phyloP scores from a whole-genome alignment of 92 coral and sea anemone species.

The Phenganax marumi region DNA sequence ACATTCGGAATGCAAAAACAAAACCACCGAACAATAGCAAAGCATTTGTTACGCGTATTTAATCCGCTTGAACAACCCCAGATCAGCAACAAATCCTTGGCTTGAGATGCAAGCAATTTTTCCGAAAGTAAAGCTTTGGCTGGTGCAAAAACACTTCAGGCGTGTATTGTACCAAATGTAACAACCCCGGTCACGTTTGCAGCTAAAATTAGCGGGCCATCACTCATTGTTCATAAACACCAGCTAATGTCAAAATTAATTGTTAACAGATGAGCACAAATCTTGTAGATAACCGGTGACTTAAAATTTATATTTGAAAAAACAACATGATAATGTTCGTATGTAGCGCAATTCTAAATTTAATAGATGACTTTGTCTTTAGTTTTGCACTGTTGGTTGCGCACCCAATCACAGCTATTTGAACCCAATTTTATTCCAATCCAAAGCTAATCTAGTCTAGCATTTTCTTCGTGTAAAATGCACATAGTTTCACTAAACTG shows the following conservation, averaged over 20 bases:
- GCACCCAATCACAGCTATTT: not conserved
- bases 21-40: not conserved
- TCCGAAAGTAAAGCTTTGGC: not conserved
- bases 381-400: not conserved
- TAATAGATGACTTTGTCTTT: conserved; percentile 8
- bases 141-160: not conserved
- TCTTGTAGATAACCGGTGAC: not conserved
- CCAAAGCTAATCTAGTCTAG: too few relatives aligned
- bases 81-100: not conserved
- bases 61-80: not conserved
- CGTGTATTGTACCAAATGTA: not conserved
- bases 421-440: not conserved
- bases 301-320: not conserved
- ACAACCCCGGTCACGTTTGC: not conserved
- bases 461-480: too few relatives aligned
- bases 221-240: conserved; percentile 7
- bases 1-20: not conserved
- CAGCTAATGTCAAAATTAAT: conserved; percentile 14
- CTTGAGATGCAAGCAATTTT: not conserved
- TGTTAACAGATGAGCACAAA: conserved; percentile 20
- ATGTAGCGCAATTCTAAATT: conserved; percentile 5
- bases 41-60: conserved; percentile 1
- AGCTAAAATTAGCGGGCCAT: conserved; percentile 1
- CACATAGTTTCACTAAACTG: too few relatives aligned
- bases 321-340: not conserved